A percentile compares a stretch with the other conserved stretches of the same genome.
phyloP scores from a whole-genome alignment of 2,888 invertebrate species.

The Drosophila neutralis region DNA sequence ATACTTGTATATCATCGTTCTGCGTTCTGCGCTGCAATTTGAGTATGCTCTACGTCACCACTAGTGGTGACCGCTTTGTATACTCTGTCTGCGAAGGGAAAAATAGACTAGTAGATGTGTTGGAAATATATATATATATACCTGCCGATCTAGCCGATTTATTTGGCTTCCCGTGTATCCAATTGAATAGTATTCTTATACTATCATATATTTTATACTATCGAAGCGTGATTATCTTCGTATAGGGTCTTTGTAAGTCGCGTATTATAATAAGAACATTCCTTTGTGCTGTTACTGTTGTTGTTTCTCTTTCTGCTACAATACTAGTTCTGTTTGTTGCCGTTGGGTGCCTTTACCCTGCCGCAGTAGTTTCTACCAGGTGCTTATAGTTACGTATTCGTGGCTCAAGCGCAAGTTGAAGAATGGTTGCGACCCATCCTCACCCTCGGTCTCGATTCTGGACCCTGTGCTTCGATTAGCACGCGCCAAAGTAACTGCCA shows the following conservation, averaged over 20 bases:
- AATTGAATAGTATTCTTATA: neutral
- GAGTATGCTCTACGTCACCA: neutral
- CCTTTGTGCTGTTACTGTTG: neutral
- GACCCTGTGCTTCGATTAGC: constrained; percentile 15
- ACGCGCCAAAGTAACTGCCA: constrained; percentile 12
- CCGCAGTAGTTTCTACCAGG: constrained; percentile 22
- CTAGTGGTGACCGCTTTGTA: constrained; percentile 4
- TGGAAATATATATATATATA: neutral
- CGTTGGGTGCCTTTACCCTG: constrained; percentile 6
- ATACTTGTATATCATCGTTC: constrained; percentile 4
- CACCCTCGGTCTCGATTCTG: constrained; percentile 2
- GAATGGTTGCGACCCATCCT: neutral
- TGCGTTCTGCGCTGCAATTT: neutral
- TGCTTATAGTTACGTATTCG: constrained; percentile 39
- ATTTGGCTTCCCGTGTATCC: neutral
- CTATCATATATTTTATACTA: neutral
- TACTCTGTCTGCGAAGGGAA: neutral
- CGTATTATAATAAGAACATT: neutral
- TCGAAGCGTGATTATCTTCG: neutral
- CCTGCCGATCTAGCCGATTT: too few species aligned
- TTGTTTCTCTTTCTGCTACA: constrained; percentile 9
- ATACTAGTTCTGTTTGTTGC: constrained; percentile 20
- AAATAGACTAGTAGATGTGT: neutral
- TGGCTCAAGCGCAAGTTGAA: constrained; percentile 4
- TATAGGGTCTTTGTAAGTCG: constrained; percentile 9